Base-by-base conservation (phyloP, 2,888 invertebrate species). In the Tenthredo mesomela region DNA sequence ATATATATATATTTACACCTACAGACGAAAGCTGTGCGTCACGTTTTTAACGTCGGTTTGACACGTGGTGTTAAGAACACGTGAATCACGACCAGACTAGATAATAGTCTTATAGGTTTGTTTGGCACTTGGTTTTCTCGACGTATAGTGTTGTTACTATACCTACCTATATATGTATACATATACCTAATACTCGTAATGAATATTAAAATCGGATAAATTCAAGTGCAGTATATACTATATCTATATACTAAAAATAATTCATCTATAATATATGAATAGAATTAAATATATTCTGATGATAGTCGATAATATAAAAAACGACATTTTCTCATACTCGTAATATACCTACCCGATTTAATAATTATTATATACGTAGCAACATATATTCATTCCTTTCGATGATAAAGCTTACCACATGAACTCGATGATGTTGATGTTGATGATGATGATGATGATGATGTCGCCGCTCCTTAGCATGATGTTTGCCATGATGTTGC, bases 401-500 rank as follows among this genome's bases (percentile, higher is more conserved):
- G 40, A n/a, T 21, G 18, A 73, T 43, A 43, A 43, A 43, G 58
- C 93, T 93, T 89, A 93, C 93, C 93, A 89, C 91, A 86, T 92
- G 92, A 84, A 89, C 89, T 87, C 90, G 91, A 86, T 93, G 92
- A 90, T 92, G 90, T 86, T 92, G 90, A 91, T 92, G 92, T 87
- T 91, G 90, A 85, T 88, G 80, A 90, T 92, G 88, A n/a, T 92
- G 91, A 88, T 92, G 92, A 88, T 91, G 90, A 86, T 91, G 91
- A 87, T 92, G 89, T 84, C 93, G 89, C 87, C 92, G 93, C 86
- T 93, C 93, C 87, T 92, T 93, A 83, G 90, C 87, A 75, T 91
- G 91, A 87, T 92, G 92, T 86, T 92, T 93, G 78, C 90, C 90
- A 84, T 92, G 92, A 77, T 93, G 92, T 87, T 93, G 92, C 87